phyloP scores from a whole-genome alignment of 2,888 invertebrate species.

The Plutella xylostella region DNA sequence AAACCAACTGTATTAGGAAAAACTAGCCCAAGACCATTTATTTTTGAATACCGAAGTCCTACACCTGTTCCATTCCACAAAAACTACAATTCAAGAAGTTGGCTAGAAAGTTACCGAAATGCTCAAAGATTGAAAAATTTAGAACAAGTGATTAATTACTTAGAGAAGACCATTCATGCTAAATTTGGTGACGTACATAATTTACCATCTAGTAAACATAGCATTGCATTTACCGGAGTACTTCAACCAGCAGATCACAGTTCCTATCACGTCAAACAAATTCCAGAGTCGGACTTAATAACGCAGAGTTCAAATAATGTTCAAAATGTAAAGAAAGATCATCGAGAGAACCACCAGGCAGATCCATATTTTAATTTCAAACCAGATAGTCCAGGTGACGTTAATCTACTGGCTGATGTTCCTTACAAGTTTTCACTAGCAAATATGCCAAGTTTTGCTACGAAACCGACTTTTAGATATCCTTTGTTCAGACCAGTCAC shows the following conservation, averaged over 20 bases:
- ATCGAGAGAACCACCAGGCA: slow-evolving; percentile 43
- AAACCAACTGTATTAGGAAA: slow-evolving; percentile 31
- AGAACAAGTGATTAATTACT: slow-evolving; percentile 52
- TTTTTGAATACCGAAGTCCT: slow-evolving; percentile 47
- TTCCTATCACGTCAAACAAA: slow-evolving; percentile 18
- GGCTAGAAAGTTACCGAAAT: slow-evolving; percentile 55
- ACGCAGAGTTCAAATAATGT: slow-evolving; percentile 29
- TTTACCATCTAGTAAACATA: slow-evolving; percentile 33
- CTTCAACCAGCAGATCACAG: slow-evolving; percentile 38
- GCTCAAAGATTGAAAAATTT: slow-evolving; percentile 56
- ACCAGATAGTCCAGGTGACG: slow-evolving; percentile 79
- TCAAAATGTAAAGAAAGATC: slow-evolving; percentile 33
- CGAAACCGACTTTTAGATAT: slow-evolving; percentile 21
- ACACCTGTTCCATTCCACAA: slow-evolving; percentile 52
- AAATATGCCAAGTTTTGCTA: slow-evolving; percentile 21
- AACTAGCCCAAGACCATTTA: slow-evolving; percentile 65
- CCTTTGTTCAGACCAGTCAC: slow-evolving; percentile 40
- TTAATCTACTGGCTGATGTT: slow-evolving; percentile 76
- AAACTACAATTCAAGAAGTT: slow-evolving; percentile 43
- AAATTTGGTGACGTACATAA: slow-evolving; percentile 50
- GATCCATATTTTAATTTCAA: slow-evolving; percentile 79
- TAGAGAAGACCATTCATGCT: slow-evolving; percentile 56
- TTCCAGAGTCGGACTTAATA: slow-evolving; percentile 21
- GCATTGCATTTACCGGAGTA: slow-evolving; percentile 50
- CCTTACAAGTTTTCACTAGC: slow-evolving; percentile 43